A percentile compares a stretch with the other conserved stretches of the same genome.
These are phyloP conservation scores for Mesodorylaimus sp. DNA, from an alignment of 2,888 invertebrate species.

Conservation along the genomic window DNA sequence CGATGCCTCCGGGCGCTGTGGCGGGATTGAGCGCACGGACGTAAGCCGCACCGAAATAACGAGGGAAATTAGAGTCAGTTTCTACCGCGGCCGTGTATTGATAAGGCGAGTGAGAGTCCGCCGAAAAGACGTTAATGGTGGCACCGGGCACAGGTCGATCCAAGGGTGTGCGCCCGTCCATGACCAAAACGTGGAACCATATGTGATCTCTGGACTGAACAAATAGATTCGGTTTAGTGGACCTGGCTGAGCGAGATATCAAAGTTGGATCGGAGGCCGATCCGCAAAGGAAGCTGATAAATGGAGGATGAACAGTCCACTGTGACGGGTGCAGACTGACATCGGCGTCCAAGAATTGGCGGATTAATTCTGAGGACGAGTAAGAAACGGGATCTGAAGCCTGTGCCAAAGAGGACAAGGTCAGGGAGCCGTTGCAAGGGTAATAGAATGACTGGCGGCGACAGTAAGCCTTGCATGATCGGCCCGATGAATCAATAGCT, in stretches of 20 bases:
- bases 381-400: not conserved
- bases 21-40: not conserved
- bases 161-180: conserved; percentile 19
- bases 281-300: not conserved
- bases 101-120: not conserved
- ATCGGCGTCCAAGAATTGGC: not conserved
- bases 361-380: not conserved
- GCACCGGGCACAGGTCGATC: conserved; percentile 22
- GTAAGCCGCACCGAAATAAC: not conserved
- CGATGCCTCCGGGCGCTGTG: not conserved
- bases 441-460: too few relatives aligned
- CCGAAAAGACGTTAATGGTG: conserved; percentile 10
- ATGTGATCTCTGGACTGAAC: conserved; percentile 25
- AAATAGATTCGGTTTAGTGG: conserved; percentile 12
- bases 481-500: too few relatives aligned
- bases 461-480: too few relatives aligned
- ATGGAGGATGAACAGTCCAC: not conserved
- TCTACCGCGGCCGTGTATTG: not conserved
- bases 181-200: conserved; percentile 21
- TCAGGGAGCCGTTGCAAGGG: not conserved
- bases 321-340: not conserved
- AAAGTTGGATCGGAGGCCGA: not conserved
- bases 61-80: not conserved
- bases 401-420: not conserved
- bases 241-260: not conserved